phyloP scores from a whole-genome alignment of 1,140 invertebrate species.

The Aradophagus sp. region DNA sequence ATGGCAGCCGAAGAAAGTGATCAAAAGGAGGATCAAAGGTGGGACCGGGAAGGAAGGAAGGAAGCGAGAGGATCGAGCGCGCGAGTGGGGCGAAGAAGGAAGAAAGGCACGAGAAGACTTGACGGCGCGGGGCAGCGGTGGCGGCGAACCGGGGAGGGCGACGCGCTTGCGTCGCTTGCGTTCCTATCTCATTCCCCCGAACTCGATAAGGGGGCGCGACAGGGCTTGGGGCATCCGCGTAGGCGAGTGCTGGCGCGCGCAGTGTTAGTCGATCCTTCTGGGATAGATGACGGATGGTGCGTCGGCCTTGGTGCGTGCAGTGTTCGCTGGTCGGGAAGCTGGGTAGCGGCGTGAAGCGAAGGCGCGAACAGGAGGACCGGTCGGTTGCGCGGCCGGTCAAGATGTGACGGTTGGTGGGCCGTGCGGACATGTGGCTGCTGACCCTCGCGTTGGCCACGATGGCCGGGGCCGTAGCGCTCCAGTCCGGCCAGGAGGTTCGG shows the following conservation, averaged over 20 bases:
- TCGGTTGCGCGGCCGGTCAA: slow-evolving; percentile 21
- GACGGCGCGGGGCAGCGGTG: slow-evolving; percentile 37
- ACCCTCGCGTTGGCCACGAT: slow-evolving; percentile 66
- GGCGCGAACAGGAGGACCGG: slow-evolving; percentile 25
- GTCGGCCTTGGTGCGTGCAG: slow-evolving; percentile 46
- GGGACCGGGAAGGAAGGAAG: neutral
- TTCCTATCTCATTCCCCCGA: slow-evolving; percentile 72
- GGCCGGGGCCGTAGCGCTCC: slow-evolving; percentile 66
- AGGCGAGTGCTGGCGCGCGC: slow-evolving; percentile 63
- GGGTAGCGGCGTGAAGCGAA: slow-evolving; percentile 42
- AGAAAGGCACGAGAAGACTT: slow-evolving; percentile 22
- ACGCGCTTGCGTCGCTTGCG: slow-evolving; percentile 54
- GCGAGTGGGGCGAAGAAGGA: slow-evolving; percentile 22
- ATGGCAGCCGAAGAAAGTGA: neutral
- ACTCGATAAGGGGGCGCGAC: slow-evolving; percentile 50
- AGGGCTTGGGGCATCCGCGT: slow-evolving; percentile 37
- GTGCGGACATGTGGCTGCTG: slow-evolving; percentile 65
- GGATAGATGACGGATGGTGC: slow-evolving; percentile 59
- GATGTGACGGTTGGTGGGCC: slow-evolving; percentile 58
- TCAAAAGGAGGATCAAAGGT: slow-evolving; percentile 11
- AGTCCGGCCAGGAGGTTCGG: slow-evolving; percentile 52
- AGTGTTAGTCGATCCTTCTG: slow-evolving; percentile 69
- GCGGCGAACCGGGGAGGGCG: too few relatives aligned
- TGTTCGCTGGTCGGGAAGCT: slow-evolving; percentile 39
- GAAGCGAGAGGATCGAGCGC: neutral